Conservation (phyloP, 1,140 invertebrate species). For the Muscidifurax raptorellus region DNA sequence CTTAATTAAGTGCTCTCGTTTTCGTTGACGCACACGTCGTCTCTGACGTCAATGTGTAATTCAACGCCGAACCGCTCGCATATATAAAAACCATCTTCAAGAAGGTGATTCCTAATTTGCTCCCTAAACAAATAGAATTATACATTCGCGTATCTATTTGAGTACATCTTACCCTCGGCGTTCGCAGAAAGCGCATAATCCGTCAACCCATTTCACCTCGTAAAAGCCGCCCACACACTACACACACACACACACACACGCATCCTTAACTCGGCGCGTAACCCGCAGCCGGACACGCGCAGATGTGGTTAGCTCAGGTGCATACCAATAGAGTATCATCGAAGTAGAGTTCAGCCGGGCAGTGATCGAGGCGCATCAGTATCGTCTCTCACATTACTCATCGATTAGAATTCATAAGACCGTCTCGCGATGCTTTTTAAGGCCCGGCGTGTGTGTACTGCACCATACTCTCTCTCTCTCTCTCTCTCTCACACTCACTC, state of each 20-base stretch:
- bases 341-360: slow-evolving; percentile 37
- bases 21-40: neutral
- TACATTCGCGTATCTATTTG: neutral
- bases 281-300: slow-evolving; percentile 42
- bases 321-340: slow-evolving; percentile 8
- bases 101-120: neutral
- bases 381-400: slow-evolving; percentile 49
- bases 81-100: neutral
- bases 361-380: slow-evolving; percentile 44
- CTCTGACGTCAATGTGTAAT: neutral
- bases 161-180: too few species aligned
- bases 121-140: neutral
- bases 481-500: too few species aligned
- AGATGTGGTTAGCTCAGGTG: slow-evolving; percentile 12
- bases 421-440: slow-evolving; percentile 58
- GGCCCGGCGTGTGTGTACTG: slow-evolving; percentile 40
- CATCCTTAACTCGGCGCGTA: slow-evolving; percentile 1
- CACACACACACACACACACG: too few species aligned
- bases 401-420: slow-evolving; percentile 62
- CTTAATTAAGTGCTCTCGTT: neutral
- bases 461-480: neutral
- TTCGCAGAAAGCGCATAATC: too few species aligned
- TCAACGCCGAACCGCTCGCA: neutral
- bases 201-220: too few species aligned
- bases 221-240: neutral